phyloP scores from a whole-genome alignment of 2,113 vertebrate genomes.

The Peromyscus maniculatus region DNA sequence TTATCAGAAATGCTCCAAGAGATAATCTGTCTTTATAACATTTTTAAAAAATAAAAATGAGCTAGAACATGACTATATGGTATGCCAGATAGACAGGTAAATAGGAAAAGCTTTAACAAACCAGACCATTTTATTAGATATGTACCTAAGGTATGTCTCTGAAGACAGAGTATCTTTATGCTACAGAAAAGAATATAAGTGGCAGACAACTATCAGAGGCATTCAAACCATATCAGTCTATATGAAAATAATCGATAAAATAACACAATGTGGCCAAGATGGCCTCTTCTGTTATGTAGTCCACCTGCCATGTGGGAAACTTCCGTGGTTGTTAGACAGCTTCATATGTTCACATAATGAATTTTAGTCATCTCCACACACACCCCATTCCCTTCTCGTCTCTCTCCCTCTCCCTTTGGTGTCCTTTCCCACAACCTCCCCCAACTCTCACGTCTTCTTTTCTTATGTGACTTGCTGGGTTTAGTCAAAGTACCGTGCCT shows the following conservation, averaged over 20 bases:
- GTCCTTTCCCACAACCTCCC: neutral
- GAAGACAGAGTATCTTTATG: constrained; percentile 27
- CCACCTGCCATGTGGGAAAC: neutral
- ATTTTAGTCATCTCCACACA: neutral
- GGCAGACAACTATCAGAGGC: neutral
- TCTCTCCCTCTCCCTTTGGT: neutral
- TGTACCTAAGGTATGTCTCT: neutral
- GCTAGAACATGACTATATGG: neutral
- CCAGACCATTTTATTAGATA: neutral
- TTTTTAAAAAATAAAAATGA: constrained; percentile 47
- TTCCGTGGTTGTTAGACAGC: neutral
- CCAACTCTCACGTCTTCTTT: neutral
- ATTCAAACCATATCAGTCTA: neutral
- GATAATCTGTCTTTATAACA: neutral
- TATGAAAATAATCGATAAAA: neutral
- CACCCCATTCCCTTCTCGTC: neutral
- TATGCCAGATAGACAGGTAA: neutral
- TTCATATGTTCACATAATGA: neutral
- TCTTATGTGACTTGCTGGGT: neutral
- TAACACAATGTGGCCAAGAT: neutral
- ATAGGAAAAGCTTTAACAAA: neutral
- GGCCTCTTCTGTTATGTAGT: neutral
- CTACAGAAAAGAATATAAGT: constrained; percentile 2
- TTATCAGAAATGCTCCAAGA: constrained; percentile 18
- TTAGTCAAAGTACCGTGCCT: neutral